phyloP scores from a whole-genome alignment of 2,113 vertebrate genomes.

The Pyxicephalus adspersus region DNA sequence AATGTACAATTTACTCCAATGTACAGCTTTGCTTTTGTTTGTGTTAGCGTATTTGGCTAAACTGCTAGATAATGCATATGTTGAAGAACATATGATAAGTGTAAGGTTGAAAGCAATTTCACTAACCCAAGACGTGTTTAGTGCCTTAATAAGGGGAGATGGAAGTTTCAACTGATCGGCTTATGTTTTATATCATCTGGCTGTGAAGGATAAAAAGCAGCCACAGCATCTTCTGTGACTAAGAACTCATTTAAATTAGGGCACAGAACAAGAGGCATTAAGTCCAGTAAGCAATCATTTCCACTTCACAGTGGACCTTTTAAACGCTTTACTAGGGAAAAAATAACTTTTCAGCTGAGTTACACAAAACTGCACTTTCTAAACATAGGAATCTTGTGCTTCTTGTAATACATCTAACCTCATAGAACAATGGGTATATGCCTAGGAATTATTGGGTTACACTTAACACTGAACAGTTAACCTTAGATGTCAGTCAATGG shows the following conservation, averaged over 20 bases:
- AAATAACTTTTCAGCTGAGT: slow-evolving; percentile 51
- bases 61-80: slow-evolving; percentile 40
- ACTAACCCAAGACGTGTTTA: slow-evolving; percentile 53
- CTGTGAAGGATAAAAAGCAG: slow-evolving; percentile 53
- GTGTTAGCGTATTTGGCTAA: slow-evolving; percentile 30
- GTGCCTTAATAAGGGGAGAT: slow-evolving; percentile 50
- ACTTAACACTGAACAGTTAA: background rate
- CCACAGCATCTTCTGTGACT: slow-evolving; percentile 53
- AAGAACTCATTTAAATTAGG: slow-evolving; percentile 55
- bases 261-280: slow-evolving; percentile 54
- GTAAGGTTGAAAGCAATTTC: slow-evolving; percentile 44
- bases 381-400: slow-evolving; percentile 2
- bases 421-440: background rate
- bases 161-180: slow-evolving; percentile 49
- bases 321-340: slow-evolving; percentile 30
- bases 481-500: background rate
- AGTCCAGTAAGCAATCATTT: slow-evolving; percentile 54
- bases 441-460: background rate
- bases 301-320: slow-evolving; percentile 54
- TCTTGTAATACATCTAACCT: background rate
- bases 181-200: slow-evolving; percentile 53
- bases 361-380: slow-evolving; percentile 36
- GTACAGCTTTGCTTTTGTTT: slow-evolving; percentile 25
- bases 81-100: slow-evolving; percentile 48
- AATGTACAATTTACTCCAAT: background rate